Conservation (phyloP, 1,140 invertebrate genomes). For the Acromyrmex heyeri region DNA sequence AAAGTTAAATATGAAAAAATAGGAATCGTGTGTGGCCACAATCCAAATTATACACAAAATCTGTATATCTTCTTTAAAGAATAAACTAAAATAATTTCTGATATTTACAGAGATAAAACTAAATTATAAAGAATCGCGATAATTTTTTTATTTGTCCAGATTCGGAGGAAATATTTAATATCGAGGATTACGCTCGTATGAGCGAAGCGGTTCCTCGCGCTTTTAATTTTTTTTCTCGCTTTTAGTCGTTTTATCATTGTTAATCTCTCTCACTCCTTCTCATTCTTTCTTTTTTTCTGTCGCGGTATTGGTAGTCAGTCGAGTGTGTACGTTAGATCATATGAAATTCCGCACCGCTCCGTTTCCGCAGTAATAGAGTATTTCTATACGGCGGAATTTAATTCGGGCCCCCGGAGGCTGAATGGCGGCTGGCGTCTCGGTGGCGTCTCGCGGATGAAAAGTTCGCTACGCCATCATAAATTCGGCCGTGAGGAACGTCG, state of each 20-base stretch:
- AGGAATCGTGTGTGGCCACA: background rate
- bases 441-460: conserved; percentile 61
- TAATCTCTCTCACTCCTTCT: background rate
- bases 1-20: conserved; percentile 5
- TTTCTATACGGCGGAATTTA: conserved; percentile 64
- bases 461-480: conserved; percentile 63
- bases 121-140: conserved; percentile 10
- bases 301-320: conserved; percentile 49
- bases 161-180: conserved; percentile 44
- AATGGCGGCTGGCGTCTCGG: conserved; percentile 52
- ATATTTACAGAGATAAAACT: too few relatives aligned
- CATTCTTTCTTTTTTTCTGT: conserved; percentile 10
- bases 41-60: background rate
- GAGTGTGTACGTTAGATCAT: conserved; percentile 54
- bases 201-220: background rate
- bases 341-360: conserved; percentile 55
- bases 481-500: conserved; percentile 63
- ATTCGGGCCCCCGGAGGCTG: conserved; percentile 46
- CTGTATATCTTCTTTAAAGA: background rate
- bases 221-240: conserved; percentile 47
- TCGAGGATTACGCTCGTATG: background rate
- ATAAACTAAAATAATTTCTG: background rate
- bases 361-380: conserved; percentile 61
- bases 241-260: conserved; percentile 26
- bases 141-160: conserved; percentile 19